A percentile compares a stretch with the other conserved stretches of the same genome.
phyloP scores from a whole-genome alignment of 2,888 invertebrate genomes.

The Graphium colonna region DNA sequence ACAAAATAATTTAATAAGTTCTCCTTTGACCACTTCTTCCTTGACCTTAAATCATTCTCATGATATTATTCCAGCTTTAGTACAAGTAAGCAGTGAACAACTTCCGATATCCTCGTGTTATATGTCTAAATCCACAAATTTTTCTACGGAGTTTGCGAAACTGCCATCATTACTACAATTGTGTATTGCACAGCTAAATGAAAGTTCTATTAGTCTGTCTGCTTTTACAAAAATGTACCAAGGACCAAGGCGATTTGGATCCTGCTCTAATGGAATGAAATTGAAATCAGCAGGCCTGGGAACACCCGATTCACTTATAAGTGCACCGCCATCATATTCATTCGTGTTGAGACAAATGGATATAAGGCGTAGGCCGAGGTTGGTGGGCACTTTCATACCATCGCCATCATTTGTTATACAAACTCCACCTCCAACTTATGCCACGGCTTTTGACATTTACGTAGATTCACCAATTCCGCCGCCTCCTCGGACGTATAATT shows the following conservation, averaged over 20 bases:
- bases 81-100: slow-evolving; percentile 31
- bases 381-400: slow-evolving; percentile 68
- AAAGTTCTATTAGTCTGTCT: slow-evolving; percentile 38
- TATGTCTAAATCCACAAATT: slow-evolving; percentile 28
- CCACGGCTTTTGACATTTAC: slow-evolving; percentile 67
- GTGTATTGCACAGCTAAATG: slow-evolving; percentile 56
- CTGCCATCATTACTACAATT: slow-evolving; percentile 55
- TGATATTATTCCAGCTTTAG: not conserved
- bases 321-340: slow-evolving; percentile 69
- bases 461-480: slow-evolving; percentile 54
- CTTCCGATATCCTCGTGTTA: slow-evolving; percentile 11
- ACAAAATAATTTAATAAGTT: not conserved
- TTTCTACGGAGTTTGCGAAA: slow-evolving; percentile 38
- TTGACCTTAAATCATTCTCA: slow-evolving; percentile 5
- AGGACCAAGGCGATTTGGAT: slow-evolving; percentile 24
- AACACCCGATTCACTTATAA: slow-evolving; percentile 61
- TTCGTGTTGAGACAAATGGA: slow-evolving; percentile 67
- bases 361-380: slow-evolving; percentile 52
- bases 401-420: slow-evolving; percentile 67
- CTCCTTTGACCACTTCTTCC: not conserved
- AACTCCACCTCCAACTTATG: slow-evolving; percentile 67
- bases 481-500: slow-evolving; percentile 50
- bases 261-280: not conserved
- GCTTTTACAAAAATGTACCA: slow-evolving; percentile 1
- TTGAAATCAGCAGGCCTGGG: slow-evolving; percentile 41